Base-by-base conservation (phyloP, 2,797 vertebrate species). In the Synanceia verrucosa region DNA sequence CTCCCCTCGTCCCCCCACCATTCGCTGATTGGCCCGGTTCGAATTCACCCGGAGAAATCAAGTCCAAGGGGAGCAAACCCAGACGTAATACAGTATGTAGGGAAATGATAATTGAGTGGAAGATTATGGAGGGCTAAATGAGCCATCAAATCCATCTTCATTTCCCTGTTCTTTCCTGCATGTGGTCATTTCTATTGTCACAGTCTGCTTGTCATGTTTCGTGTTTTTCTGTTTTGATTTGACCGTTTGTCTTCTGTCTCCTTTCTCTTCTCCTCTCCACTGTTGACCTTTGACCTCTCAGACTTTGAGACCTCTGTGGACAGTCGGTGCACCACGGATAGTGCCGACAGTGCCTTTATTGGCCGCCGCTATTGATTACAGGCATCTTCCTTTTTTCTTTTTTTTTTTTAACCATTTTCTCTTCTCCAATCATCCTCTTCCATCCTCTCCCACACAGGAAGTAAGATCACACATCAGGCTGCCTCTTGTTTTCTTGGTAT, bases 271-370 rank as follows among this genome's bases (percentile, higher is more conserved):
- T 47, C 48, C 47, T 41, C 50, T 48, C 52, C 31, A 1, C 76
- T 13, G n/a, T 78, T 85, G 70, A 79, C 77, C 76, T 81, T 59
- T 87, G 57, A 76, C 82, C 87, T 88, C 76, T 89, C 92, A 95
- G 94, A 95, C 90, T 86, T 95, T 73, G 95, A 95, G 90, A 94
- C 94, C 55, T 95, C 95, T 65, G 82, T 94, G 93, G 95, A 95
- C 91, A 95, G 94, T 78, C 93, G 88, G 19, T 95, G 93, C 90
- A 95, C 94, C 59, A 94, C 92, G 74, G 95, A 95, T 79, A 95
- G 94, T 87, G 91, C 90, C 28, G 95, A 95, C 86, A 94, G 93
- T 83, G 87, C 90, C 29, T 92, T 93, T 86, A 85, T 91, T 56
- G 83, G 86, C 71, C 92, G 89, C 13, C 94, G 89, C 76, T 94